These are phyloP conservation scores for Erythrolamprus reginae DNA, from an alignment of 2,113 vertebrate genomes.

Conservation along the genomic window DNA sequence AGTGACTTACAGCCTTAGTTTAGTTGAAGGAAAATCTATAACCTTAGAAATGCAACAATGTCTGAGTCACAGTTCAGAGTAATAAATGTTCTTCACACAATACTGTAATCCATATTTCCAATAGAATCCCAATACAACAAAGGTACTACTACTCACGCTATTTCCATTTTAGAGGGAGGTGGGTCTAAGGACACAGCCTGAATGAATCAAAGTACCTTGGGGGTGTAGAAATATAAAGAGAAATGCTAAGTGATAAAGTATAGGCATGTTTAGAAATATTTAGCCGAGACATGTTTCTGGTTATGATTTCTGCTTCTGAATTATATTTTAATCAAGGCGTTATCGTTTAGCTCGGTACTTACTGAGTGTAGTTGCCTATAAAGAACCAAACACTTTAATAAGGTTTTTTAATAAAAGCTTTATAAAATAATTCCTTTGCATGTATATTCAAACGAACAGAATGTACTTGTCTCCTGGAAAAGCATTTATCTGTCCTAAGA, in stretches of 20 bases:
- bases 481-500: not conserved
- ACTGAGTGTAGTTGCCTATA: conserved; percentile 8
- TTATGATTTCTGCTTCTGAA: not conserved
- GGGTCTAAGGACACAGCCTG: conserved; percentile 38
- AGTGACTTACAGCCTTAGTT: conserved; percentile 81
- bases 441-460: not conserved
- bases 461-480: not conserved
- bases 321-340: conserved; percentile 41
- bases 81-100: conserved; percentile 80
- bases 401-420: not conserved
- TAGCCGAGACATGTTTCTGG: conserved; percentile 36
- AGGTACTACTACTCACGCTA: conserved; percentile 74
- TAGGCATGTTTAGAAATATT: conserved; percentile 46
- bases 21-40: conserved; percentile 85
- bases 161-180: conserved; percentile 76
- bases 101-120: conserved; percentile 79
- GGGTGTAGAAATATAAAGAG: conserved; percentile 45
- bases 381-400: not conserved
- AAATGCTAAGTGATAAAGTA: conserved; percentile 59
- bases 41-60: conserved; percentile 76
- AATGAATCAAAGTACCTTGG: not conserved
- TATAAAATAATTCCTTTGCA: not conserved
- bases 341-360: conserved; percentile 11
- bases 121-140: conserved; percentile 71
- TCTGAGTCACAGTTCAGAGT: conserved; percentile 77